These are phyloP conservation scores for Epinotia brunnichana DNA, from an alignment of 2,888 invertebrate species.

Conservation along the genomic window DNA sequence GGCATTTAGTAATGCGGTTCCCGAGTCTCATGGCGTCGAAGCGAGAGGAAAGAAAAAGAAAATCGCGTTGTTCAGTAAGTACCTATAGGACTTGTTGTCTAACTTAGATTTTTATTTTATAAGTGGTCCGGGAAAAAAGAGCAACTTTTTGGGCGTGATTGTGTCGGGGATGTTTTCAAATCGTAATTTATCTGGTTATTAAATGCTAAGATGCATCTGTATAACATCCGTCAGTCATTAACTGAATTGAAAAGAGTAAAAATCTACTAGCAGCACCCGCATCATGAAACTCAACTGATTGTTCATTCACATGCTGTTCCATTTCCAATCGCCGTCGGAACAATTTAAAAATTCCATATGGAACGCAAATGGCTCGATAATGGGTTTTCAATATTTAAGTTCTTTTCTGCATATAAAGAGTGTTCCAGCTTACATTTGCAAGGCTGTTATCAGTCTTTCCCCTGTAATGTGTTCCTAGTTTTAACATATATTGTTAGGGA, in stretches of 20 bases:
- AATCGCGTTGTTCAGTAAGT: constrained; percentile 72
- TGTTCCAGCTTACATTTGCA: neutral
- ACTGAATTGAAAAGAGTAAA: neutral
- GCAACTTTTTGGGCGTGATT: neutral
- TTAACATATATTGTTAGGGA: neutral
- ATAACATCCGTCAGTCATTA: no score
- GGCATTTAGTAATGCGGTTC: constrained; percentile 53
- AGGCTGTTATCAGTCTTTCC: neutral
- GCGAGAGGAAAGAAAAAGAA: constrained; percentile 75
- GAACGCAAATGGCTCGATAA: constrained; percentile 24
- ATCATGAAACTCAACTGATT: constrained; percentile 1
- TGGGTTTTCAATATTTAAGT: constrained; percentile 38
- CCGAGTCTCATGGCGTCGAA: constrained; percentile 55
- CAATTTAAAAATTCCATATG: constrained; percentile 17
- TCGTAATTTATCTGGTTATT: no score
- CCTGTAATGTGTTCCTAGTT: neutral
- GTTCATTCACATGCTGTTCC: constrained; percentile 1
- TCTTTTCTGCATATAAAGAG: constrained; percentile 14
- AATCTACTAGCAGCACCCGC: neutral
- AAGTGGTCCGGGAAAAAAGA: neutral
- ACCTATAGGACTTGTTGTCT: neutral
- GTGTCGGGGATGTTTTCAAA: no score
- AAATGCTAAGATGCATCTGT: no score
- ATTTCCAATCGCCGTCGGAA: constrained; percentile 16
- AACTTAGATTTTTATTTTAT: neutral